These are phyloP conservation scores for Azemiops feae DNA, from an alignment of 2,113 vertebrate genomes.

Conservation along the genomic window DNA sequence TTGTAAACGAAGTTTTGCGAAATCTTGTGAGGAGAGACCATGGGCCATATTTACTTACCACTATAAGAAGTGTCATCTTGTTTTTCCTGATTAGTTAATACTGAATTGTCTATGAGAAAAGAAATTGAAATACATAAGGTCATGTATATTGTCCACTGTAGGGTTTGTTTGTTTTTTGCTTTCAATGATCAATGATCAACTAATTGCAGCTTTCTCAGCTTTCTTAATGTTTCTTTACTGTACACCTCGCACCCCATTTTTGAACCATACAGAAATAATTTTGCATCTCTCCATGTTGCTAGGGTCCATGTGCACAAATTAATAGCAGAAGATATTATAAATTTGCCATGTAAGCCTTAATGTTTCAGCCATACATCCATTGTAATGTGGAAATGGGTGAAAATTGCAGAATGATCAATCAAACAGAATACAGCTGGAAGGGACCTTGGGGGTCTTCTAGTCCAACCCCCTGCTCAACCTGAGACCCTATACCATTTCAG, in stretches of 20 bases:
- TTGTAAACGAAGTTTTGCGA: not conserved
- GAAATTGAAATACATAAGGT: not conserved
- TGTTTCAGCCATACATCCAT: not conserved
- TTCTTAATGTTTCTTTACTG: not conserved
- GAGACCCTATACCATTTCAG: not conserved
- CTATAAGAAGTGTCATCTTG: slow-evolving; percentile 50
- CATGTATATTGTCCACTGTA: not conserved
- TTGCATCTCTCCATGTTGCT: not conserved
- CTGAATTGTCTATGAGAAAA: slow-evolving; percentile 32
- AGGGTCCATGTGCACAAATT: not conserved
- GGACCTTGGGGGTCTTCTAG: not conserved
- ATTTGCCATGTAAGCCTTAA: not conserved
- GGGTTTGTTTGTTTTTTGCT: not conserved
- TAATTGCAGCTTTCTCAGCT: not conserved
- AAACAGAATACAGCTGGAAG: not conserved
- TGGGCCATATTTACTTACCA: slow-evolving; percentile 65
- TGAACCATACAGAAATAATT: not conserved
- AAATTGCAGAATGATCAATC: not conserved
- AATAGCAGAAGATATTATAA: not conserved
- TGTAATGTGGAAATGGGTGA: not conserved
- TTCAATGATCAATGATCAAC: not conserved
- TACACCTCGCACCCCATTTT: not conserved
- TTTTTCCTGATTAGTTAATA: not conserved
- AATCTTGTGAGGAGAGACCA: not conserved
- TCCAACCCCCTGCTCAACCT: not conserved